Conservation (phyloP, 2,113 vertebrate species). For the Catharus bicknelli region DNA sequence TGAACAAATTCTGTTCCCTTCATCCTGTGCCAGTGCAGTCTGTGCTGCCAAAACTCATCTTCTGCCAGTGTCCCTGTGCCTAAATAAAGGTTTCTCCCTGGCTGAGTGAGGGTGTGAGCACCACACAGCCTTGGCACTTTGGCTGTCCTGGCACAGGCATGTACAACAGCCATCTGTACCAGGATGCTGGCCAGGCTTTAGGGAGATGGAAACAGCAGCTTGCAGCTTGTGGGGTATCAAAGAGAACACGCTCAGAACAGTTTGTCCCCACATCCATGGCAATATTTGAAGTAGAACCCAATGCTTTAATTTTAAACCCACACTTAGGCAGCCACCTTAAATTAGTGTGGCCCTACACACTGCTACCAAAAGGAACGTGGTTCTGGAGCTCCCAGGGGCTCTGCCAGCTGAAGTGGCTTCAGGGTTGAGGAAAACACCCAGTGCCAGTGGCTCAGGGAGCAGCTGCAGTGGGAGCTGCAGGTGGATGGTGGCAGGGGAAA, state of each 20-base stretch:
- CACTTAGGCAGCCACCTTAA: neutral
- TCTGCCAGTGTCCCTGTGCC: neutral
- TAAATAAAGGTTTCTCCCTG: neutral
- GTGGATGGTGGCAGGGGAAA: neutral
- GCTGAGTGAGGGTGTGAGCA: neutral
- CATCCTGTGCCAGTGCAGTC: neutral
- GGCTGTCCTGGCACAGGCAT: neutral
- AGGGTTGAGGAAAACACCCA: accelerated
- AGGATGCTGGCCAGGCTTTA: neutral
- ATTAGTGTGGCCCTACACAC: neutral
- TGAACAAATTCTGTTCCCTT: neutral
- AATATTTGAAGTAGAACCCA: neutral
- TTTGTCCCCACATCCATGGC: neutral
- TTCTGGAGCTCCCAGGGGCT: neutral
- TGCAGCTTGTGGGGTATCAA: neutral
- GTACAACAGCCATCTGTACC: neutral
- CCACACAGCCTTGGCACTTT: neutral
- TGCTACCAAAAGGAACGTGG: neutral
- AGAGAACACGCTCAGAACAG: neutral
- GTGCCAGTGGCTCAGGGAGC: neutral
- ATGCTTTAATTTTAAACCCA: neutral
- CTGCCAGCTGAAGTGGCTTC: neutral
- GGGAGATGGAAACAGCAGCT: neutral
- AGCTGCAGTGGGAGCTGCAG: neutral
- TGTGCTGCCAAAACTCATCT: neutral